Evolutionary conservation across 2,113 vertebrate species (phyloP).

Genomic region (Oophaga pumilio): DNA sequence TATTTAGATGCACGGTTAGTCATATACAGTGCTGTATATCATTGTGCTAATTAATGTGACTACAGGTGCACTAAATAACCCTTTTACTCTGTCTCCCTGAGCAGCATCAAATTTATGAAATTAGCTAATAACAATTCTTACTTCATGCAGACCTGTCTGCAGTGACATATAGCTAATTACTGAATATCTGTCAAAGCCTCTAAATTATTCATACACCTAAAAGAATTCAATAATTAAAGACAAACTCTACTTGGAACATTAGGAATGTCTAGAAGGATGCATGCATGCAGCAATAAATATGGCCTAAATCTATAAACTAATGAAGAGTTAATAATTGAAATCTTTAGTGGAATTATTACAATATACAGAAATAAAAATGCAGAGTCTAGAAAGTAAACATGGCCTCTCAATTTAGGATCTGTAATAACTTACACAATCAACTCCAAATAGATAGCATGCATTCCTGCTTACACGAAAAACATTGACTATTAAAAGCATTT

Average conservation of each 20-base stretch:
- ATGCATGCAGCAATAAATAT: not conserved
- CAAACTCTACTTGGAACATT: not conserved
- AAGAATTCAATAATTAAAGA: constrained; percentile 40
- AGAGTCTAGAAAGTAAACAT: too few species aligned
- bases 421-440: too few species aligned
- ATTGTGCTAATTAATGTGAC: constrained; percentile 30
- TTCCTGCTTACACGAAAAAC: too few species aligned
- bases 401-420: too few species aligned
- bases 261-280: not conserved
- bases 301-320: not conserved
- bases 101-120: constrained; percentile 30
- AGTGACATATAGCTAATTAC: constrained; percentile 52
- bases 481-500: too few species aligned
- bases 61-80: constrained; percentile 37
- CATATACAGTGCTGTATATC: constrained; percentile 5
- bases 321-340: not conserved
- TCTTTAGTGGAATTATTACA: not conserved
- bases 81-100: not conserved
- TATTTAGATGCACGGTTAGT: not conserved
- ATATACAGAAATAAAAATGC: too few species aligned
- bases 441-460: too few species aligned
- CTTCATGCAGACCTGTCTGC: constrained; percentile 38
- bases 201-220: constrained; percentile 47
- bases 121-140: constrained; percentile 30
- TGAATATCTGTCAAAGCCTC: constrained; percentile 12